Conservation (phyloP, 1,140 invertebrate species). For the Pantala flavescens region DNA sequence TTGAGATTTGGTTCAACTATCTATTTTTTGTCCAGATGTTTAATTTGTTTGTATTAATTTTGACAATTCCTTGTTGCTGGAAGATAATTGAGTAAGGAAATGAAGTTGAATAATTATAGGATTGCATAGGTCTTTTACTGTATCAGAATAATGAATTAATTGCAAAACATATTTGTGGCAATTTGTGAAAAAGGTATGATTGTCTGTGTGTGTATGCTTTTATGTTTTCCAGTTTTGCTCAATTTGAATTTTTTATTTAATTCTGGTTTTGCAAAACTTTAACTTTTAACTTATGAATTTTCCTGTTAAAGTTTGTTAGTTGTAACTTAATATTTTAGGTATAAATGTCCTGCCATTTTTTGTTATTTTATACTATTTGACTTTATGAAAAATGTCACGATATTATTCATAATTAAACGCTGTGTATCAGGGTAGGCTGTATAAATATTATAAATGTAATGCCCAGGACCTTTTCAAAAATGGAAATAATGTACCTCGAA, state of each 20-base stretch:
- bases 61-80: background rate
- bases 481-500: background rate
- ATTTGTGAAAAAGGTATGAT: background rate
- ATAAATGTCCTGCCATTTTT: slow-evolving; percentile 4
- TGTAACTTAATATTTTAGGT: slow-evolving; percentile 11
- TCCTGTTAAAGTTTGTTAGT: slow-evolving; percentile 7
- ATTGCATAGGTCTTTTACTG: background rate
- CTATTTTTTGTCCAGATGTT: background rate
- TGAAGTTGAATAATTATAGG: slow-evolving; percentile 10
- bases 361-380: background rate
- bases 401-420: background rate
- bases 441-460: background rate
- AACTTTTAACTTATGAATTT: slow-evolving; percentile 1
- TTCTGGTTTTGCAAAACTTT: slow-evolving; percentile 1
- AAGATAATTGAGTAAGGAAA: background rate
- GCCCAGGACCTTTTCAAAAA: background rate
- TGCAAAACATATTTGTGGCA: background rate
- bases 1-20: background rate
- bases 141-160: background rate
- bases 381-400: background rate
- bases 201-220: background rate
- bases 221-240: background rate
- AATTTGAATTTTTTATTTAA: background rate
- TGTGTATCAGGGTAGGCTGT: slow-evolving; percentile 6
- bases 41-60: background rate